Conservation (phyloP, 2,888 invertebrate genomes). For the Melanophora roralis region DNA sequence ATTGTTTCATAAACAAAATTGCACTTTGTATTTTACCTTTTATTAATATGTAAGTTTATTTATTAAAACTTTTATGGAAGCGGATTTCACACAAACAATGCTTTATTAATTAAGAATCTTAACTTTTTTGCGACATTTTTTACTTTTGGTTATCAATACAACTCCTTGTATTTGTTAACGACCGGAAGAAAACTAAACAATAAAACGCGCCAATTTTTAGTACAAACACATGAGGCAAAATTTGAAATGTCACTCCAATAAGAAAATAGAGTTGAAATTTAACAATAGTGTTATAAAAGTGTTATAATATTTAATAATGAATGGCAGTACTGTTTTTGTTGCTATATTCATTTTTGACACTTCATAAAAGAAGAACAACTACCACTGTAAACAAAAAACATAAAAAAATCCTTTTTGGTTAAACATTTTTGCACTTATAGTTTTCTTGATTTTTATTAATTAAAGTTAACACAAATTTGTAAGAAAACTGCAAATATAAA, state of each 20-base stretch:
- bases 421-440: constrained; percentile 33
- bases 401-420: constrained; percentile 49
- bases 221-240: too few species aligned
- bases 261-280: constrained; percentile 11
- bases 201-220: too few species aligned
- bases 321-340: neutral
- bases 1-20: too few species aligned
- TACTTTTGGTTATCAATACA: too few species aligned
- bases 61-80: too few species aligned
- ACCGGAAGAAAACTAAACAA: too few species aligned
- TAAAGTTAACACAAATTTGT: constrained; percentile 22
- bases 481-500: neutral
- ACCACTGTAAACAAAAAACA: constrained; percentile 56
- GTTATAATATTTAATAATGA: neutral
- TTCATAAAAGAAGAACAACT: constrained; percentile 37
- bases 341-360: constrained; percentile 21
- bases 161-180: too few species aligned
- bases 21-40: too few species aligned
- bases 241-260: neutral
- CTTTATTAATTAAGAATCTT: too few species aligned
- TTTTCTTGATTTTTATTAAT: constrained; percentile 50
- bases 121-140: too few species aligned
- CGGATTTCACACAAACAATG: too few species aligned
- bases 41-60: too few species aligned
- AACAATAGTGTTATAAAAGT: neutral